Conservation (phyloP, 2,888 invertebrate genomes). For the Junonia oenone region DNA sequence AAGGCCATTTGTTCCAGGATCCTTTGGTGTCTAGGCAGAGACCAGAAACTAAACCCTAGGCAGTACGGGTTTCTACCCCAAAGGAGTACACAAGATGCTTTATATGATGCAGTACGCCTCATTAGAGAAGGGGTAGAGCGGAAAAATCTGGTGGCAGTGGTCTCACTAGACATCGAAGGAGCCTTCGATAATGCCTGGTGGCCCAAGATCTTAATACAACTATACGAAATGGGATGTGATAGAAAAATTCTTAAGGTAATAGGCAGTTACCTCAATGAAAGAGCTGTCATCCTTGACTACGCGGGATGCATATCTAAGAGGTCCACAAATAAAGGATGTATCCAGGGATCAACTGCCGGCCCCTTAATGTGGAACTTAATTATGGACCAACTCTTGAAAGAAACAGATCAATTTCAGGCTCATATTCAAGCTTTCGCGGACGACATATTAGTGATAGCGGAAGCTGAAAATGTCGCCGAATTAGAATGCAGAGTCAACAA, state of each 20-base stretch:
- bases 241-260: not conserved
- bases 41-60: too few relatives aligned
- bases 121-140: conserved; percentile 1
- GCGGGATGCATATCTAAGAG: not conserved
- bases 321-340: too few relatives aligned
- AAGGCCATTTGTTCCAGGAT: conserved; percentile 24
- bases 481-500: too few relatives aligned
- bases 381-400: too few relatives aligned
- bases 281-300: not conserved
- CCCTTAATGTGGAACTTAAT: too few relatives aligned
- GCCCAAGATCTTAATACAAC: too few relatives aligned
- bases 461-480: not conserved
- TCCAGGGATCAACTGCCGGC: too few relatives aligned
- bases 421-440: conserved; percentile 19
- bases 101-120: conserved; percentile 17
- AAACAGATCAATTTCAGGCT: not conserved
- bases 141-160: conserved; percentile 14
- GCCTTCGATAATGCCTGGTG: too few relatives aligned
- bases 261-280: not conserved
- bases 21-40: conserved; percentile 27
- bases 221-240: not conserved
- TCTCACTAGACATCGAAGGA: too few relatives aligned
- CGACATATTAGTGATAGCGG: conserved; percentile 19
- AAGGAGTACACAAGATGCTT: too few relatives aligned
- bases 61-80: too few relatives aligned